Evolutionary conservation across 2,888 invertebrate genomes (phyloP).

Genomic region (Phyllotreta striolata): DNA sequence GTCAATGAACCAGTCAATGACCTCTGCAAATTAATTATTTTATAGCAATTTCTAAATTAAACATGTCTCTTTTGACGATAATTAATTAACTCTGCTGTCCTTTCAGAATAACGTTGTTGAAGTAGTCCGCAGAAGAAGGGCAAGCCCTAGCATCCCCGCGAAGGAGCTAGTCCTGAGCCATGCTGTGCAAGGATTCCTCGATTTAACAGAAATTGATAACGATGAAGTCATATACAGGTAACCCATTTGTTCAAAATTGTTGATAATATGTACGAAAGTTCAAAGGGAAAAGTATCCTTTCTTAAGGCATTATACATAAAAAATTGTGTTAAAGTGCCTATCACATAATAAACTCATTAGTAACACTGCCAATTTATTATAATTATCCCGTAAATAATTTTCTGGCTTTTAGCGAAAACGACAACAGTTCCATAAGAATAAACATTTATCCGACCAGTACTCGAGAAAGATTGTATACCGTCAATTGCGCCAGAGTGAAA

Average conservation of each 20-base stretch:
- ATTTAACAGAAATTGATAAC: constrained; percentile 67
- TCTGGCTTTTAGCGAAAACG: constrained; percentile 56
- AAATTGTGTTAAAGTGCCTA: no score
- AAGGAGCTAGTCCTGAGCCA: constrained; percentile 67
- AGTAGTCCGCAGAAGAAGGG: constrained; percentile 45
- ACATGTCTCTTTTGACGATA: no score
- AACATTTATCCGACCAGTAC: constrained; percentile 66
- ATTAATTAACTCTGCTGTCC: no score
- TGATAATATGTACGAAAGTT: no score
- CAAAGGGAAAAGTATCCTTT: no score
- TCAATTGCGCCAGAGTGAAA: constrained; percentile 72
- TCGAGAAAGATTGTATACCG: constrained; percentile 65
- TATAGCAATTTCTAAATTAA: not conserved
- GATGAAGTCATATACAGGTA: constrained; percentile 63
- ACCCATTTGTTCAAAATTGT: no score
- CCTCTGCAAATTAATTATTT: constrained; percentile 1
- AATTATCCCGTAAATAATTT: no score
- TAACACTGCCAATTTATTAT: no score
- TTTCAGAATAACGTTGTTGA: constrained; percentile 63
- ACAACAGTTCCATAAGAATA: constrained; percentile 65
- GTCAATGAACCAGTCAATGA: not conserved
- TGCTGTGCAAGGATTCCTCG: constrained; percentile 66
- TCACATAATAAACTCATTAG: no score
- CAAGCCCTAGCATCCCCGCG: constrained; percentile 58
- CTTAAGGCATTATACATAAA: no score